phyloP scores from a whole-genome alignment of 2,888 invertebrate genomes.

The Chorisops tibialis region DNA sequence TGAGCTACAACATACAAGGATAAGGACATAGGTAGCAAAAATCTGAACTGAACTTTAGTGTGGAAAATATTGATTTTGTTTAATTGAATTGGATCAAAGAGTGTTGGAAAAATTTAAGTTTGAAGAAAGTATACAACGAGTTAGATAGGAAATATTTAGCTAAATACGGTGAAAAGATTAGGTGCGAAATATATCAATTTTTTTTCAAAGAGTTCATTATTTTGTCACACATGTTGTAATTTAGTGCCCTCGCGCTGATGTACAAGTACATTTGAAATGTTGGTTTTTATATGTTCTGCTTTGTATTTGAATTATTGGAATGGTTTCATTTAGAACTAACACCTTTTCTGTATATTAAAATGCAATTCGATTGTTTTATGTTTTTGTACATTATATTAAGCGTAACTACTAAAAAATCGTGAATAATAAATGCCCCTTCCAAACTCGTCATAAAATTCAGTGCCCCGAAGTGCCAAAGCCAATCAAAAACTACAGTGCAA shows the following conservation, averaged over 20 bases:
- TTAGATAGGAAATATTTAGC: not conserved
- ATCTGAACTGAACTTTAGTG: constrained; percentile 1
- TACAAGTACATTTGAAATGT: not conserved
- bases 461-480: too few species aligned
- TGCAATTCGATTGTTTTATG: too few species aligned
- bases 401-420: too few species aligned
- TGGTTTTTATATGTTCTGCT: not conserved
- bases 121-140: constrained; percentile 20
- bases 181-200: not conserved
- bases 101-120: constrained; percentile 13
- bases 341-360: too few species aligned
- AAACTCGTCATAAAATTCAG: too few species aligned
- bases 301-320: too few species aligned
- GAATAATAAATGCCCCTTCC: too few species aligned
- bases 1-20: constrained; percentile 8
- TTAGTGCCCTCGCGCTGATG: constrained; percentile 23
- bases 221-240: constrained; percentile 10
- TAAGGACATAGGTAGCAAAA: too few species aligned
- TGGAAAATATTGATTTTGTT: constrained; percentile 1
- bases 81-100: not conserved
- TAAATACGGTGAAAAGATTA: not conserved
- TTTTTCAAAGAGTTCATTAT: not conserved
- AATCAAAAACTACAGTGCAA: too few species aligned
- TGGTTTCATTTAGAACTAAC: too few species aligned
- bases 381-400: too few species aligned